Conservation (phyloP, 2,797 vertebrate genomes). For the Pseudochirops corinnae region DNA sequence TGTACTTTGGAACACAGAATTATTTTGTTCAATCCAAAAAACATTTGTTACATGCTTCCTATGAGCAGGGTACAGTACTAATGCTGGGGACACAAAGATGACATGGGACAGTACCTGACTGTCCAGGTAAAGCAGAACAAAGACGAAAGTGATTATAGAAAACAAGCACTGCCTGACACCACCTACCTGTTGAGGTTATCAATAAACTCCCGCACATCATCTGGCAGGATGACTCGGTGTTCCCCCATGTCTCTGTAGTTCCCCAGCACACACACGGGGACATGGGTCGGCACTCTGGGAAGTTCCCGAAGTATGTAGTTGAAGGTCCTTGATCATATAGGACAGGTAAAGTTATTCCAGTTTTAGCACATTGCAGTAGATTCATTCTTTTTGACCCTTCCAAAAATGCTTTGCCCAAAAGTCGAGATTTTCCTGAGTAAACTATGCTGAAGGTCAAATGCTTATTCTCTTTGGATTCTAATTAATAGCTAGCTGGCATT, state of each 20-base stretch:
- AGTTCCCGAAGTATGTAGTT: conserved; percentile 96
- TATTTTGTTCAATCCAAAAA: not conserved
- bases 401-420: not conserved
- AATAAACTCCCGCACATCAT: conserved; percentile 94
- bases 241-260: conserved; percentile 99
- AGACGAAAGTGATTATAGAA: fast-evolving
- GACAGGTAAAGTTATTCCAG: not conserved
- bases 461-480: not conserved
- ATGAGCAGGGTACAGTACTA: not conserved
- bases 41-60: not conserved
- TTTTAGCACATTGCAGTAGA: not conserved
- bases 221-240: conserved; percentile 94
- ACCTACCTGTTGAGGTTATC: conserved; percentile 93
- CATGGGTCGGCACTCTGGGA: conserved; percentile 96
- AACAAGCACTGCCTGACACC: not conserved
- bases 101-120: not conserved
- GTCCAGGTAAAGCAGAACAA: not conserved
- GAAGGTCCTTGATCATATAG: conserved; percentile 91
- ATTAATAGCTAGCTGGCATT: not conserved
- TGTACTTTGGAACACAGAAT: not conserved
- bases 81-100: not conserved
- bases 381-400: not conserved
- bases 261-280: conserved; percentile 96
- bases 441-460: not conserved
- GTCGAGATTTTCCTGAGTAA: not conserved